A percentile compares a stretch with the other conserved stretches of the same genome.
These are phyloP conservation scores for Hyperoplus lanceolatus DNA, from an alignment of 2,797 vertebrate genomes.

Conservation along the genomic window DNA sequence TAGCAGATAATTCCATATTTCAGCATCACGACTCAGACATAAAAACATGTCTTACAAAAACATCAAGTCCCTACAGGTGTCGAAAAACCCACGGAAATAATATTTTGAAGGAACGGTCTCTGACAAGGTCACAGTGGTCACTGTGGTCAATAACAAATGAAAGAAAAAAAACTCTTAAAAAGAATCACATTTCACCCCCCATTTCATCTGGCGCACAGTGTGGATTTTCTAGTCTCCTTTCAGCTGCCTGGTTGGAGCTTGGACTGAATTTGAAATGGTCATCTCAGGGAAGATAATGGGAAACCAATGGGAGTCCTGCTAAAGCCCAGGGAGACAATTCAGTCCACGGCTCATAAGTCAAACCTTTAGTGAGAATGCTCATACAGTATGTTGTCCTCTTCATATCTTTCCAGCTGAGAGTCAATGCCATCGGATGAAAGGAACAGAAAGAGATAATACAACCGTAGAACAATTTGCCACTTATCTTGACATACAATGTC, in stretches of 20 bases:
- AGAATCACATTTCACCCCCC: constrained; percentile 38
- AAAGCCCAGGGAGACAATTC: constrained; percentile 53
- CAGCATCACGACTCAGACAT: background rate
- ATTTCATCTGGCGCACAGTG: constrained; percentile 2
- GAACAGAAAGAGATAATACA: constrained; percentile 21
- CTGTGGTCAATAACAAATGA: constrained; percentile 39
- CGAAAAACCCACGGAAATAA: constrained; percentile 2
- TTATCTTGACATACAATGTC: constrained; percentile 20
- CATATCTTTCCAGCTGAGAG: constrained; percentile 52
- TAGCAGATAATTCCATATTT: constrained; percentile 44
- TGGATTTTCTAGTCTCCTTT: constrained; percentile 40
- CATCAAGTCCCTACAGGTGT: constrained; percentile 22
- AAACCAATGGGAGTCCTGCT: constrained; percentile 67
- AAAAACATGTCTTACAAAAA: constrained; percentile 20
- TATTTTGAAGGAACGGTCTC: constrained; percentile 37
- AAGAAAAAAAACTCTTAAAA: constrained; percentile 23
- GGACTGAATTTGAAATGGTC: constrained; percentile 65
- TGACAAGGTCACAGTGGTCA: constrained; percentile 50
- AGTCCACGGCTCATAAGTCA: constrained; percentile 56
- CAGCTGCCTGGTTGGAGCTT: constrained; percentile 40
- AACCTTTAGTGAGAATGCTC: constrained; percentile 58
- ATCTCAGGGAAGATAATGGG: constrained; percentile 66
- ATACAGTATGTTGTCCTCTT: constrained; percentile 47
- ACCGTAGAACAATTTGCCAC: constrained; percentile 3
- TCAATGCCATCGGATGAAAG: constrained; percentile 29